Conservation (phyloP, 2,888 invertebrate species). For the Lepidocyrtoides sp. region DNA sequence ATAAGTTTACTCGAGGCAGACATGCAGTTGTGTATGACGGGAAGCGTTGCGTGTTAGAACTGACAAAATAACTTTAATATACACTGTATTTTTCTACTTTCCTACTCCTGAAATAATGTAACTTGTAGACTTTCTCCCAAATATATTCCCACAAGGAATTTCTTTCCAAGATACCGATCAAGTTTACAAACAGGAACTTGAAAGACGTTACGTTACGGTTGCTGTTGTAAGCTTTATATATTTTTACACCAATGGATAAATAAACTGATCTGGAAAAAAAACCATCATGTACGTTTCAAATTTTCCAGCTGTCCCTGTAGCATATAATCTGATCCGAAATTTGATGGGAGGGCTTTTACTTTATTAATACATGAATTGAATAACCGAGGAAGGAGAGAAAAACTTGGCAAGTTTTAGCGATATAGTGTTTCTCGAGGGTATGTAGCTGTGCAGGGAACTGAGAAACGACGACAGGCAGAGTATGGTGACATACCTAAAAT, state of each 20-base stretch:
- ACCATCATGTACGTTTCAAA: background rate
- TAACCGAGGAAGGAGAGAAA: background rate
- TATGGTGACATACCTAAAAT: conserved; percentile 14
- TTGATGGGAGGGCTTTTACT: conserved; percentile 15
- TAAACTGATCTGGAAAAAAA: background rate
- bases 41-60: background rate
- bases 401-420: background rate
- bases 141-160: background rate
- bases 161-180: conserved; percentile 7
- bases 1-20: conserved; percentile 25
- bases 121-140: background rate
- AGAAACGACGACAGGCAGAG: background rate
- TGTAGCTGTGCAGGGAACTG: background rate
- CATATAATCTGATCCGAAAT: conserved; percentile 18
- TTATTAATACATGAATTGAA: conserved; percentile 54
- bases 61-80: no score
- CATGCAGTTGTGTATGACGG: no score
- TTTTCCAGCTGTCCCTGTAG: conserved; percentile 1
- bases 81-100: no score
- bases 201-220: no score
- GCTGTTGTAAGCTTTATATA: background rate
- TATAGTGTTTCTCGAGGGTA: background rate
- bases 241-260: background rate
- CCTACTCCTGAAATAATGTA: background rate
- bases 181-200: no score